Base-by-base conservation (phyloP, 2,113 vertebrate species). In the Verasper variegatus region DNA sequence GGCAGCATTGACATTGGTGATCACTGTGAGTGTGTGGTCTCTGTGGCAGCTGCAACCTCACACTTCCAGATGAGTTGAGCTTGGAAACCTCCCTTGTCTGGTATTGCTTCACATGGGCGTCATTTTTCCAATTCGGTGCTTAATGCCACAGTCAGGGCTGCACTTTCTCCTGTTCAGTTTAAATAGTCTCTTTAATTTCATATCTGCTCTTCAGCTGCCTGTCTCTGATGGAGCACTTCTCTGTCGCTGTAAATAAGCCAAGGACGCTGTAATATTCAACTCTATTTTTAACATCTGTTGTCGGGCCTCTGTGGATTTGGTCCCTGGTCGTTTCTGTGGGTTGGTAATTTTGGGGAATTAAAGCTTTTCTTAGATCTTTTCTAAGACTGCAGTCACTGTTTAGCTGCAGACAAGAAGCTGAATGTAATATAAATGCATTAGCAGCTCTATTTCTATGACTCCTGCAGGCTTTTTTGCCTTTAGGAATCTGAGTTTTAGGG, bases 361-460 rank as follows among this genome's bases (percentile, higher is more conserved):
- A n/a, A 15, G 7, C 71, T 21, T 80, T 42, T 75, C 47, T 27
- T 3, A 42, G 35, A 37, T 11, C 14, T 45, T 45, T 51, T 51
- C 18, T 17, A 15, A 72, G 65, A 51, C 56, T 68, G 13, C 49
- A 26, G 15, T 68, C 42, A 7, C 52, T 60, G 59, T 68, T 57
- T 31, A 61, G 76, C 26, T 73, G 17, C 26, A 27, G 31, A 3
- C 3, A 1, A 62, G 26, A 62, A 57, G 42, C 40, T 71, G 37
- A 62, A 60, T 31, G 12, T 23, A 40, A 79, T 80, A 65, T 66
- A 37, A 73, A 67, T 76, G 82, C 35, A 72, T 65, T 7, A 61
- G 35, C 35, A 37, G 35, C 35, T 37, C 35, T 74, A 47, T 71
- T 68, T 45, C 47, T n/a, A 2, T 31, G 42, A 70, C 20, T 71